These are phyloP conservation scores for Ahaetulla prasina DNA, from an alignment of 2,113 vertebrate genomes.

Conservation along the genomic window DNA sequence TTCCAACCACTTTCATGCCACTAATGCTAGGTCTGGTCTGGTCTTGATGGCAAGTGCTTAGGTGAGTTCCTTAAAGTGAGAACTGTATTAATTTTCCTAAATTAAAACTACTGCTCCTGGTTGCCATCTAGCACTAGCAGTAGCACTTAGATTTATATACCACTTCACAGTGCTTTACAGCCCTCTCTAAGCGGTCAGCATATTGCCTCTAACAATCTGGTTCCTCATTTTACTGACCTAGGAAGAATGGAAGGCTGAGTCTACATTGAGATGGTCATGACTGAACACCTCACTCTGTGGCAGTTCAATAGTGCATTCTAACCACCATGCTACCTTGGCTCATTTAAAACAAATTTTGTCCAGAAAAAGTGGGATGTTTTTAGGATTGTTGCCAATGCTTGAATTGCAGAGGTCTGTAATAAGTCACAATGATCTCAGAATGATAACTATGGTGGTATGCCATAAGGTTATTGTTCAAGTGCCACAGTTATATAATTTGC, in stretches of 20 bases:
- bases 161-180: too few species aligned
- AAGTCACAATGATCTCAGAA: not conserved
- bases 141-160: too few species aligned
- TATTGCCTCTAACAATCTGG: too few species aligned
- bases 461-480: not conserved
- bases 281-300: too few species aligned
- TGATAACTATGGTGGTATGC: not conserved
- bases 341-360: not conserved
- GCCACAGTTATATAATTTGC: not conserved
- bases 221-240: too few species aligned
- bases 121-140: too few species aligned
- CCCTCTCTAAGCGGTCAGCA: too few species aligned
- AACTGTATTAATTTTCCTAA: not conserved
- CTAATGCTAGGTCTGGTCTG: not conserved
- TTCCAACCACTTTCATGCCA: not conserved
- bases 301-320: too few species aligned
- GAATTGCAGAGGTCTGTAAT: not conserved
- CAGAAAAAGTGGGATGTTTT: not conserved
- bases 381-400: not conserved
- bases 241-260: too few species aligned
- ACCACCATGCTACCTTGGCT: not conserved
- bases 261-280: too few species aligned
- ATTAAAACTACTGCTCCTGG: not conserved
- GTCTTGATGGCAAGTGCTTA: not conserved
- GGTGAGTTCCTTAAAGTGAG: not conserved